These are phyloP conservation scores for Cheilosia variabilis DNA, from an alignment of 2,888 invertebrate genomes.

Conservation along the genomic window DNA sequence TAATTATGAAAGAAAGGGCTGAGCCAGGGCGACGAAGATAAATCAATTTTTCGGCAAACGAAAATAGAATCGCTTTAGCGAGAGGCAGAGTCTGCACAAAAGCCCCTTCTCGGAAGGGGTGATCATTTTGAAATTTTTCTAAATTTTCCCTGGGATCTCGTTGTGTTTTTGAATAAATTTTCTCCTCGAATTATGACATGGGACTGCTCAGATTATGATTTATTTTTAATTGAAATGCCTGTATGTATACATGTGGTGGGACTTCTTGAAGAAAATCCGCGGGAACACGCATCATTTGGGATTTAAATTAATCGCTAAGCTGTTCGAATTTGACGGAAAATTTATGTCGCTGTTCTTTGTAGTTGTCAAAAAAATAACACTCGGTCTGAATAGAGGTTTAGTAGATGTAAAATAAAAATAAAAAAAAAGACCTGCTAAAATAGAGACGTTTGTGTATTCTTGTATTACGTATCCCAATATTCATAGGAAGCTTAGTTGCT, in stretches of 20 bases:
- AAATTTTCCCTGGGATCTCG: conserved; percentile 28
- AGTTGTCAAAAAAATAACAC: conserved; percentile 19
- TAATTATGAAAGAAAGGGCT: conserved; percentile 39
- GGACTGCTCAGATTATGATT: conserved; percentile 48
- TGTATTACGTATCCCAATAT: too few species aligned
- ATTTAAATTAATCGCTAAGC: conserved; percentile 36
- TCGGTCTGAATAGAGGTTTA: not conserved
- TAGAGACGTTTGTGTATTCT: too few species aligned
- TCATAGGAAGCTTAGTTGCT: too few species aligned
- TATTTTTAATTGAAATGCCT: conserved; percentile 63
- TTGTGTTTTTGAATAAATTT: conserved; percentile 6
- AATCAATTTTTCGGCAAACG: conserved; percentile 48
- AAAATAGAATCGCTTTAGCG: conserved; percentile 43
- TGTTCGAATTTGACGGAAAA: conserved; percentile 28
- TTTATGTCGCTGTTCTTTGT: conserved; percentile 17
- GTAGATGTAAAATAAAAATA: too few species aligned
- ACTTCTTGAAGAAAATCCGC: not conserved
- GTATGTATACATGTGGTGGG: not conserved
- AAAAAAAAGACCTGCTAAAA: too few species aligned
- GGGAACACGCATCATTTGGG: conserved; percentile 16
- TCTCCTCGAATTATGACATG: conserved; percentile 37
- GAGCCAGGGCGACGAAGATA: conserved; percentile 11
- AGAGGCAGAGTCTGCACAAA: not conserved
- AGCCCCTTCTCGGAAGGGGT: not conserved
- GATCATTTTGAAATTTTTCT: conserved; percentile 44